Conservation (phyloP, 1,140 invertebrate species). For the Saccostrea echinata region DNA sequence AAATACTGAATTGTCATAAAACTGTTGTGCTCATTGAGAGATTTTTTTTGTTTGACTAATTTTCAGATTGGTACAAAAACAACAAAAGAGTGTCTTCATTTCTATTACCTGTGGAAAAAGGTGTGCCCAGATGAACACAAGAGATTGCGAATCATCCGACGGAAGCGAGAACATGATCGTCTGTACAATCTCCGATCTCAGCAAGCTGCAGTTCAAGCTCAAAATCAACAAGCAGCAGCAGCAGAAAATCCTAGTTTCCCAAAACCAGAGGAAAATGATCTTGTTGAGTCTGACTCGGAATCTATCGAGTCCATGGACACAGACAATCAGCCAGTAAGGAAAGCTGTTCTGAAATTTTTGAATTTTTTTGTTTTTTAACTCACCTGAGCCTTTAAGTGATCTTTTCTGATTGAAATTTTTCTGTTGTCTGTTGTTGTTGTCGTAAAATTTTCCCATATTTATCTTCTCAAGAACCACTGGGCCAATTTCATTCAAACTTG, state of each 20-base stretch:
- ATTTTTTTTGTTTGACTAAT: not conserved
- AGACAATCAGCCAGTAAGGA: constrained; percentile 59
- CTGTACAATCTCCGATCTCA: constrained; percentile 78
- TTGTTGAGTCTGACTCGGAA: constrained; percentile 59
- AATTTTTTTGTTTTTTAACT: not conserved
- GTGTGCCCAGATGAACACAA: constrained; percentile 91
- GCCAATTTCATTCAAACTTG: too few relatives aligned
- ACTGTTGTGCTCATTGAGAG: too few relatives aligned
- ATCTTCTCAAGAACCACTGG: too few relatives aligned
- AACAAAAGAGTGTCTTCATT: constrained; percentile 96
- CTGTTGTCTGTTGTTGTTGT: too few relatives aligned
- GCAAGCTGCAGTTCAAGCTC: constrained; percentile 45
- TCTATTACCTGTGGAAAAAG: constrained; percentile 98
- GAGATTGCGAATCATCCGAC: constrained; percentile 82
- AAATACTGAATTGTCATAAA: too few relatives aligned
- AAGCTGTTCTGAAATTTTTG: not conserved
- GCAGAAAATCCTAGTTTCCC: constrained; percentile 8
- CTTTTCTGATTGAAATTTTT: too few relatives aligned
- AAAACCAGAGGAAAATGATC: constrained; percentile 46
- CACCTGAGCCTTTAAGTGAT: not conserved
- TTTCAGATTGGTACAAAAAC: constrained; percentile 91
- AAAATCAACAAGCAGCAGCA: constrained; percentile 45
- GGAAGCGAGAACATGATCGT: constrained; percentile 79
- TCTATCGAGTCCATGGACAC: constrained; percentile 60
- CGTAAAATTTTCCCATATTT: too few relatives aligned